Evolutionary conservation across 2,888 invertebrate species (phyloP).

Genomic region (Tinea trinotella): DNA sequence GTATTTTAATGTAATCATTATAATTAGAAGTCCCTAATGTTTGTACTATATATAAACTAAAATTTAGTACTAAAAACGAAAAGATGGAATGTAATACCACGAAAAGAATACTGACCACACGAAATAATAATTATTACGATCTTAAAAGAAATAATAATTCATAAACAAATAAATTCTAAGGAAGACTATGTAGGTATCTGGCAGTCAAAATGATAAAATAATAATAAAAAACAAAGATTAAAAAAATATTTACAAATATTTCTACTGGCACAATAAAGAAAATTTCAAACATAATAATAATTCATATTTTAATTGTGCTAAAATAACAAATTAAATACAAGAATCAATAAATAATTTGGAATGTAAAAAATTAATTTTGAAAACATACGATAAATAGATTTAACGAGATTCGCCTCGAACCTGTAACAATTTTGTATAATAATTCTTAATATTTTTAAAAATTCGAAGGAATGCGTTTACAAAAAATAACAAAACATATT

Average conservation of each 20-base stretch:
- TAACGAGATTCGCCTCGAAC: not conserved
- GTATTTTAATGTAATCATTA: no score
- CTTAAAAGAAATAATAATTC: not conserved
- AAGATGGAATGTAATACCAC: not conserved
- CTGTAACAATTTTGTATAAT: not conserved
- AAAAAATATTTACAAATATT: constrained; percentile 3
- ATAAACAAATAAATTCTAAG: not conserved
- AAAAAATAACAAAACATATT: not conserved
- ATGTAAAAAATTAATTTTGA: not conserved
- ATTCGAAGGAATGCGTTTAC: not conserved
- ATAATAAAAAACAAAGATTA: not conserved
- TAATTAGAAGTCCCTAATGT: not conserved
- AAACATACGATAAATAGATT: no score
- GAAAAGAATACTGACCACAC: constrained; percentile 7
- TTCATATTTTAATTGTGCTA: not conserved
- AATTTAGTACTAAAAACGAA: not conserved
- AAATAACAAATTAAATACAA: not conserved
- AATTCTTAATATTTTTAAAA: not conserved
- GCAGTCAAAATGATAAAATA: not conserved
- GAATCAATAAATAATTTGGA: not conserved
- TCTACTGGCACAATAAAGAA: constrained; percentile 7
- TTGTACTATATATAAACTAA: not conserved
- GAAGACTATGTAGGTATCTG: not conserved
- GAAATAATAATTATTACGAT: not conserved
- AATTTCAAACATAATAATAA: constrained; percentile 1